phyloP scores from a whole-genome alignment of 2,888 invertebrate genomes.

The Sinohyriopsis cumingii region DNA sequence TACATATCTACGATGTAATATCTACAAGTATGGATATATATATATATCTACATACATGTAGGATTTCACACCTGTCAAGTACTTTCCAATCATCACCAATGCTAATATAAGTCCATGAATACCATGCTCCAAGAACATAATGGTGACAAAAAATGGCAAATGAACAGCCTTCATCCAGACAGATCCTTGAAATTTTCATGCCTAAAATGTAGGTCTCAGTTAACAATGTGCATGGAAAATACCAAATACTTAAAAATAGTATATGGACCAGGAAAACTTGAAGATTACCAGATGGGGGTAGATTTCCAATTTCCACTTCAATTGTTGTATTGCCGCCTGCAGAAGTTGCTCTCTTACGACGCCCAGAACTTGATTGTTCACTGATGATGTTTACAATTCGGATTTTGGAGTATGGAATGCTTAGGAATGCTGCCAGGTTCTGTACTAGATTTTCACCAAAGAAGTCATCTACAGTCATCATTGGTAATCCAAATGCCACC shows the following conservation, averaged over 20 bases:
- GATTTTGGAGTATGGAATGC: slow-evolving; percentile 55
- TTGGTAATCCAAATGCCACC: slow-evolving; percentile 45
- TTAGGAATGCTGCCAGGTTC: slow-evolving; percentile 61
- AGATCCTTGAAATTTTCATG: no score
- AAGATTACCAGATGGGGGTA: slow-evolving; percentile 29
- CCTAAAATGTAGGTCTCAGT: no score
- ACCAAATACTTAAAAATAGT: no score
- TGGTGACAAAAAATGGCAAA: background rate
- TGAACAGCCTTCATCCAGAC: no score
- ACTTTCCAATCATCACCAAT: no score
- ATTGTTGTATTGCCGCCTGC: slow-evolving; percentile 27
- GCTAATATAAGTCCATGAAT: background rate
- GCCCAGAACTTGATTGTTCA: slow-evolving; percentile 23
- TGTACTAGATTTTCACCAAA: slow-evolving; percentile 60
- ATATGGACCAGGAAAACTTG: no score
- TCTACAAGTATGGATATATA: no score
- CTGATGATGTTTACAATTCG: slow-evolving; percentile 54
- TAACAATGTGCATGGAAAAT: no score
- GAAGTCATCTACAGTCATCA: slow-evolving; percentile 62
- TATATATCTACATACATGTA: no score
- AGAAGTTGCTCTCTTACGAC: slow-evolving; percentile 30
- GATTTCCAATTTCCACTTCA: slow-evolving; percentile 52
- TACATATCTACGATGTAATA: no score
- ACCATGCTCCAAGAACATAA: background rate
- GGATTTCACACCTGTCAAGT: no score